Base-by-base conservation (phyloP, 2,888 invertebrate species). In the Agriopis leucophaearia region DNA sequence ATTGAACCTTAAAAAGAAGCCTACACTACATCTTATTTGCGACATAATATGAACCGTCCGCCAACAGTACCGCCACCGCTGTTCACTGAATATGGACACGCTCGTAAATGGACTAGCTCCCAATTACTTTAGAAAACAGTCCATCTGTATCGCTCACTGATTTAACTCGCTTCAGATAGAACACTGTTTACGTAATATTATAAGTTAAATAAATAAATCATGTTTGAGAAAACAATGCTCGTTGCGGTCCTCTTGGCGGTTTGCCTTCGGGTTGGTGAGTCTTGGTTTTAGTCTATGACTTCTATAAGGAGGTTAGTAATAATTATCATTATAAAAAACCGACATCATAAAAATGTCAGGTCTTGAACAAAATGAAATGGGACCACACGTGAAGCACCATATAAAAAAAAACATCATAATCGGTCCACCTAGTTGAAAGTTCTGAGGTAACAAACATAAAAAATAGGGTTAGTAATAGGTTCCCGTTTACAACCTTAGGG, bases 101-200 rank as follows among this genome's bases (percentile, higher is more conserved):
- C 48, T 62, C 38, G n/a, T 60, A 18, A 55, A 35, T 35, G 51
- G n/a, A 45, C 58, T 36, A 42, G 64, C 64, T 63, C 58, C 38
- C 27, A 68, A 69, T 65, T 64, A 61, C 69, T 75, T 75, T 72
- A 73, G 75, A 80, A 75, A 80, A 78, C 82, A 81, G 82, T 82
- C 59, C 52, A 66, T 66, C 40, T 54, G 51, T 56, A 67, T 70
- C 79, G 38, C 68, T 69, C 75, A 70, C 56, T 48, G 67, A 69
- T 70, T 66, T 52, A 74, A 69, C 77, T 73, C 80, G 77, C 48
- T 36, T 54, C 35, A 51, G 60, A 51, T 27, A 50, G 1, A 42
- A 40, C 9, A 45, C 38, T 36, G 56, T 62, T 9, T 8, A 48
- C 44, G 40, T 47, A 40, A 51, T 62, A 50, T 50, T 38, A 62